phyloP scores from a whole-genome alignment of 35 echinoderm and acorn worm genomes.

The Amphiura filiformis region DNA sequence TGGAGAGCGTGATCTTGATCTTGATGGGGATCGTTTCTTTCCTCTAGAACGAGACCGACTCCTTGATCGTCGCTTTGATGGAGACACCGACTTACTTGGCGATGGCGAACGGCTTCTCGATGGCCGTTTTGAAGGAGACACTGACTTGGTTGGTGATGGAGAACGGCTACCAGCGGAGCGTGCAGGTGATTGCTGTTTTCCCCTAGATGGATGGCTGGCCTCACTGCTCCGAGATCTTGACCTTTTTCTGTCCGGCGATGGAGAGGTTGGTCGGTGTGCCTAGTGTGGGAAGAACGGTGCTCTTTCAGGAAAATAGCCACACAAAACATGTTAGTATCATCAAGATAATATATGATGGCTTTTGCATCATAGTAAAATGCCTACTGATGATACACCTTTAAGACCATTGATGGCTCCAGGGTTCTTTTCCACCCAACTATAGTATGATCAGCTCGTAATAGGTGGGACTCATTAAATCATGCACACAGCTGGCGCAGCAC shows the following conservation, averaged over 20 bases:
- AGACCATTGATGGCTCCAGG: no score
- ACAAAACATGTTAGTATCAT: constrained; percentile 72
- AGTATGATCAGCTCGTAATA: no score
- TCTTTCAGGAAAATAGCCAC: constrained; percentile 63
- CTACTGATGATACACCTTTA: no score
- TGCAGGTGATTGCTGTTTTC: background rate
- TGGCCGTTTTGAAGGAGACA: background rate
- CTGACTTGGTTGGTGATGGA: background rate
- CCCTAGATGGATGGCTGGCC: background rate
- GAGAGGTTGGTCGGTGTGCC: constrained; percentile 18
- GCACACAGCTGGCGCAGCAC: no score
- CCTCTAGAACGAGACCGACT: background rate
- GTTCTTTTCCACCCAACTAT: no score
- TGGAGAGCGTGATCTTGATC: constrained; percentile 17
- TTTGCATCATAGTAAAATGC: no score
- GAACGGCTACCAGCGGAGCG: background rate
- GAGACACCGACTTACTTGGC: background rate
- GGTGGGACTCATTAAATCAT: no score
- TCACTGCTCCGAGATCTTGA: constrained; percentile 15
- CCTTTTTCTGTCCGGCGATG: background rate
- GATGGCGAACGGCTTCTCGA: background rate
- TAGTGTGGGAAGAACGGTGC: constrained; percentile 65
- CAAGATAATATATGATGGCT: background rate
- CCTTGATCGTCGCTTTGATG: background rate
- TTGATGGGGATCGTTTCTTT: background rate